Evolutionary conservation across 2,888 invertebrate genomes (phyloP).

Genomic region (Embidobia sp.): DNA sequence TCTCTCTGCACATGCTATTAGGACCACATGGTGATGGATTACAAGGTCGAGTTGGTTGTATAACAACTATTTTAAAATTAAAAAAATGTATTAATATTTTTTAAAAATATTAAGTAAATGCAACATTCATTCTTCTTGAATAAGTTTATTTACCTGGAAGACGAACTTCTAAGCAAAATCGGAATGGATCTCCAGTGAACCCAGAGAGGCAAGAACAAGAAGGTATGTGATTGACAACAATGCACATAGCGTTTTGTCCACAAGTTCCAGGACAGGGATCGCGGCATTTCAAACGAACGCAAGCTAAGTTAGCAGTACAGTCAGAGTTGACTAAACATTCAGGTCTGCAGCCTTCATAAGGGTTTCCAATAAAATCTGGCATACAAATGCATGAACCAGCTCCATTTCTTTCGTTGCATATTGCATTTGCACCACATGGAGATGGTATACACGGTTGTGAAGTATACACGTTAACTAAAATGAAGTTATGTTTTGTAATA

Average conservation of each 20-base stretch:
- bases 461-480: conserved; percentile 17
- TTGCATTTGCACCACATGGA: conserved; percentile 79
- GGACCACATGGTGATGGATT: conserved; percentile 87
- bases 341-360: conserved; percentile 73
- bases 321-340: conserved; percentile 81
- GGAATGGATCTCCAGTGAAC: conserved; percentile 85
- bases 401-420: conserved; percentile 82
- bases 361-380: conserved; percentile 81
- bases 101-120: neutral
- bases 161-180: conserved; percentile 14
- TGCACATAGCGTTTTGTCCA: conserved; percentile 83
- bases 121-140: neutral
- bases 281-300: conserved; percentile 38
- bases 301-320: conserved; percentile 80
- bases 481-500: neutral
- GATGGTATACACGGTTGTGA: conserved; percentile 71
- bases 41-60: conserved; percentile 82
- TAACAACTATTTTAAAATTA: neutral
- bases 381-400: conserved; percentile 83
- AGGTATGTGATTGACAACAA: conserved; percentile 82
- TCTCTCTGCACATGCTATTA: conserved; percentile 86
- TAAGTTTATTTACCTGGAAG: conserved; percentile 8
- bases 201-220: conserved; percentile 84
- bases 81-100: neutral
- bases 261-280: conserved; percentile 72